Conservation (phyloP, 2,113 vertebrate species). For the Tragelaphus buxtoni region DNA sequence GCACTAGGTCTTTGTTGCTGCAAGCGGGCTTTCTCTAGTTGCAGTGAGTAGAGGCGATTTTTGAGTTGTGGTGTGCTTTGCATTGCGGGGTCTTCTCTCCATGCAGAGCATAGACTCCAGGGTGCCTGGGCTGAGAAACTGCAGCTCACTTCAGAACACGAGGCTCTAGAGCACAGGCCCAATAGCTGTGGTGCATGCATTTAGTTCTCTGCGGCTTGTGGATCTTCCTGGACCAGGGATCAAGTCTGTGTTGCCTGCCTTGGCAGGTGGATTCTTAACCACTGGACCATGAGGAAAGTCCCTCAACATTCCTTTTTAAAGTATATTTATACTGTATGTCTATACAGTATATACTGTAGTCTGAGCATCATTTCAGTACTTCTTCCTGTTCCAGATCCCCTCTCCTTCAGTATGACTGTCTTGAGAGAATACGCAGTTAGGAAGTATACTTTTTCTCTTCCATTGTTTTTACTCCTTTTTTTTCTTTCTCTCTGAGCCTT, state of each 20-base stretch:
- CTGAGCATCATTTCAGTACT: not conserved
- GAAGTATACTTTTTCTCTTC: not conserved
- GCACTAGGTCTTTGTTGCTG: not conserved
- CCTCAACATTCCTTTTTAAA: not conserved
- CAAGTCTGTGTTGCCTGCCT: not conserved
- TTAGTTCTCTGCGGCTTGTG: not conserved
- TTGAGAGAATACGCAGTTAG: not conserved
- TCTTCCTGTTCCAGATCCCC: not conserved
- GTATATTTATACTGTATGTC: not conserved
- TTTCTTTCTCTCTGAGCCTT: not conserved
- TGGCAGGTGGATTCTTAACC: not conserved
- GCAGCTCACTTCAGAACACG: not conserved
- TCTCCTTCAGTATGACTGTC: not conserved
- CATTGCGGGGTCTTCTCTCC: not conserved
- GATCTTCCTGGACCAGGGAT: not conserved
- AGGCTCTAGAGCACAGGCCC: not conserved
- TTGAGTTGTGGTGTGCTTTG: not conserved
- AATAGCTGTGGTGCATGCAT: not conserved
- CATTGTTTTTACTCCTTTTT: not conserved
- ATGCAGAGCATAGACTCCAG: not conserved
- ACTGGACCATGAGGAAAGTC: not conserved
- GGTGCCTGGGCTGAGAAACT: not conserved
- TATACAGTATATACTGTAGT: not conserved
- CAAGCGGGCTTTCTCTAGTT: not conserved
- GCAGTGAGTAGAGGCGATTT: not conserved